Base-by-base conservation (phyloP, 2,888 invertebrate genomes). In the Pediacus dermestoides region DNA sequence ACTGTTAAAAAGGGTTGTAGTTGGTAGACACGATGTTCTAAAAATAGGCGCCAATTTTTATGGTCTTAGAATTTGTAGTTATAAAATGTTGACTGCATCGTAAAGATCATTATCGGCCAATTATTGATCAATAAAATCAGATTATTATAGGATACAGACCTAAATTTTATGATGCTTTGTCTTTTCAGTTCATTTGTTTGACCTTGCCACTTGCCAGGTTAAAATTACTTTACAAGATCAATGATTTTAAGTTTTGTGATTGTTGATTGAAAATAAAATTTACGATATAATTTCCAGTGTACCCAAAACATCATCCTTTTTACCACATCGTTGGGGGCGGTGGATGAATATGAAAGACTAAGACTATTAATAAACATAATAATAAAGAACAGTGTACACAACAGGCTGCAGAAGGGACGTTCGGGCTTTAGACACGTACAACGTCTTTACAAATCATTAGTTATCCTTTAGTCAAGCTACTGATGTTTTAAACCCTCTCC, bases 401-500 rank as follows among this genome's bases (percentile, higher is more conserved):
- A 28, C 28, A 28, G 28, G 10, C 28, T 28, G 28, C 28, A 28
- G 28, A 28, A 48, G 50, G 50, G 54, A 55, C 53, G 52, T 52
- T 49, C 52, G 46, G 53, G 58, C 46, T 56, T 55, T 53, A 56
- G 57, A 58, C 59, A 57, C 55, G 59, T 55, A 59, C 59, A 53
- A 57, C 64, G 64, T 66, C 66, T 66, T 66, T 65, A 66, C 66
- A 64, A 64, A 66, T 66, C 66, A 66, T 66, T 66, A 66, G 66
- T 66, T 66, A 66, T 66, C 64, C 65, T 60, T 66, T 64, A 62
- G 57, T 55, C 57, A 50, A 52, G 57, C 55, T 51, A 54, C 53
- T 53, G 53, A 36, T 18, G 46, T 37, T 32, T 27, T 30, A 38
- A n/a, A n/a, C n/a, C n/a, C n/a, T n/a, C n/a, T n/a, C 46, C 50